Evolutionary conservation across 2,797 vertebrate species (phyloP), one percentile per base, ranked within the genome.

Genomic region (Heteromormyrus szaboi): DNA sequence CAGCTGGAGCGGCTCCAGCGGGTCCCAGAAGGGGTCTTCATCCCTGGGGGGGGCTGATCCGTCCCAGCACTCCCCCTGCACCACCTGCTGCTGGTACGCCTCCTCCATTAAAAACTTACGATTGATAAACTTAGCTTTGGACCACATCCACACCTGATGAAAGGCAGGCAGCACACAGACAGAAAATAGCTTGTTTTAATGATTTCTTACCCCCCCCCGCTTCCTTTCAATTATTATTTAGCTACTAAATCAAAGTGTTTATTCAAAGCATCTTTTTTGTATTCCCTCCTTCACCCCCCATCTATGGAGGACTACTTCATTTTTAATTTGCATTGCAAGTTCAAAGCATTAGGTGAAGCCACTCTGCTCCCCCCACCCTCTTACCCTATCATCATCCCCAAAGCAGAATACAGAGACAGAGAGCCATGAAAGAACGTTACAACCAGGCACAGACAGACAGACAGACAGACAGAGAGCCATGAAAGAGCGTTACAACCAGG

Each of bases 31-130:
- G 0, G 97, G 97, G 91, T 98, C 97, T 14, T 94, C 95, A 2
- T 97, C 96, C 91, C 91, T 94, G 88, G 95, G 90, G 81, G 96
- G 87, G 0, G 85, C 86, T 2, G 92, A 83, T 25, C 90, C 81
- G 17, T 92, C 91, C 9, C 88, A 53, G 3, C 93, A 94, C 62
- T 95, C 95, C 19, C 89, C 89, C 0, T 84, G 92, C 83, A 88
- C 90, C 87, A 92, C 92, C 89, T 96, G 95, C 89, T 88, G 94
- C 95, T 96, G 97, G 92, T 98, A 98, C 46, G 96, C 89, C 65
- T 98, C 98, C 89, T 98, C 97, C 97, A 98, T 98, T 59, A 98
- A 94, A 93, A 97, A 98, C 91, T 98, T 98, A 76, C 97, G 97
- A 89, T 97, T 98, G 68, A 98, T 95, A 90, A 98, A 98, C 94